Evolutionary conservation across 2,888 invertebrate genomes (phyloP).

Genomic region (Rhagonycha lutea): DNA sequence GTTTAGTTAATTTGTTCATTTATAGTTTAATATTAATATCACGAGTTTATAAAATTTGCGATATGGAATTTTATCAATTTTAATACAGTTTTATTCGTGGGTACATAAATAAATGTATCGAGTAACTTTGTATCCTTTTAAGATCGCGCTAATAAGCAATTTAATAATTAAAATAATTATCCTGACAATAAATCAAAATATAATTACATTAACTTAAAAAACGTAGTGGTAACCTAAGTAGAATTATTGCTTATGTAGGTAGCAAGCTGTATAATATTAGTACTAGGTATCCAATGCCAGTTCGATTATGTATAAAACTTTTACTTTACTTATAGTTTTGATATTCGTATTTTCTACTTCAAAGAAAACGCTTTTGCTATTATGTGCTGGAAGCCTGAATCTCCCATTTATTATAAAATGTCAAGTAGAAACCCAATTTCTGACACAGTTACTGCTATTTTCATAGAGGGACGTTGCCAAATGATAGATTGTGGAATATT

Average conservation of each 20-base stretch:
- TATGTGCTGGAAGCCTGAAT: too few relatives aligned
- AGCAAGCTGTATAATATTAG: background rate
- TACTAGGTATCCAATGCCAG: background rate
- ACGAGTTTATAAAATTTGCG: too few relatives aligned
- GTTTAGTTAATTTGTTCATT: too few relatives aligned
- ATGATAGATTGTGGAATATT: too few relatives aligned
- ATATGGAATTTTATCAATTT: background rate
- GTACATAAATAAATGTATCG: background rate
- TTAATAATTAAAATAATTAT: background rate
- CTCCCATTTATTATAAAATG: too few relatives aligned
- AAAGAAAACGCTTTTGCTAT: background rate
- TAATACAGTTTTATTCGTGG: background rate
- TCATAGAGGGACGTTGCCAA: too few relatives aligned
- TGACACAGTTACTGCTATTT: too few relatives aligned
- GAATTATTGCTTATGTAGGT: background rate
- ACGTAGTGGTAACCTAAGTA: background rate
- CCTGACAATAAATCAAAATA: background rate
- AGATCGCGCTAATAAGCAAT: background rate
- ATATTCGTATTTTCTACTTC: background rate
- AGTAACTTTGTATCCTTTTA: background rate
- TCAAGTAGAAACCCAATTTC: background rate
- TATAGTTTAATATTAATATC: too few relatives aligned
- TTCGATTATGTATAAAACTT: background rate
- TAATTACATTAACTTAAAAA: background rate
- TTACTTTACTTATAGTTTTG: background rate